Percentiles rank a stretch among this genome's conserved stretches.
Conservation (phyloP, 2,888 invertebrate genomes). For the Hirtodrosophila duncani region DNA sequence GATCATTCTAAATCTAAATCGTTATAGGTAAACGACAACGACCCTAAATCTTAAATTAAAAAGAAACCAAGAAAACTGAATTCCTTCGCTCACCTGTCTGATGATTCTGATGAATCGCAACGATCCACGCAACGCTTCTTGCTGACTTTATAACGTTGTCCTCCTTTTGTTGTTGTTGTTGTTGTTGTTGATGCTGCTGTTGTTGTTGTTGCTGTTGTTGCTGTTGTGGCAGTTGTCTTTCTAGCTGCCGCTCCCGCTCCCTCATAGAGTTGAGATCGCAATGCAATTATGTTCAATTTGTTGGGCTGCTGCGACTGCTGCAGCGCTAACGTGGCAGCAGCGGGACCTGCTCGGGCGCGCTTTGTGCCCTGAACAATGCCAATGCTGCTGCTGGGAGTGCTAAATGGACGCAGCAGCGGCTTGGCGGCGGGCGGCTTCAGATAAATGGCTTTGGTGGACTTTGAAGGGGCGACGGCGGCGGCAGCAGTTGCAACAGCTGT, state of each 20-base stretch:
- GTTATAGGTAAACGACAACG: too few relatives aligned
- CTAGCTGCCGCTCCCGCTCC: conserved; percentile 49
- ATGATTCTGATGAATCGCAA: conserved; percentile 95
- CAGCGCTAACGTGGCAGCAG: neutral
- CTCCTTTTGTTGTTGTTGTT: conserved; percentile 11
- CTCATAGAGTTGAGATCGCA: conserved; percentile 67
- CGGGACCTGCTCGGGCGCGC: too few relatives aligned
- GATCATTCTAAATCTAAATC: too few relatives aligned
- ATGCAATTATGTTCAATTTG: conserved; percentile 58
- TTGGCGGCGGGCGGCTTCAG: conserved; percentile 52
- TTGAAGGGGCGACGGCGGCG: conserved; percentile 4
- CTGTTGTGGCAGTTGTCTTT: conserved; percentile 16
- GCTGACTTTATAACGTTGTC: conserved; percentile 81
- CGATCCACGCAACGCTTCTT: conserved; percentile 93
- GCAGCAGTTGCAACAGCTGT: neutral
- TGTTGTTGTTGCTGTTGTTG: conserved; percentile 14
- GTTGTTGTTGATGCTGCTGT: conserved; percentile 12
- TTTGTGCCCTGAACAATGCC: conserved; percentile 66
- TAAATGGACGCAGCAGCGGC: conserved; percentile 35
- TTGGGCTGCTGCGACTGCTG: conserved; percentile 17
- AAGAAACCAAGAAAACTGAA: neutral
- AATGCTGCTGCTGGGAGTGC: conserved; percentile 49
- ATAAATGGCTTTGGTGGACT: conserved; percentile 36
- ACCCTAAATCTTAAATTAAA: too few relatives aligned
- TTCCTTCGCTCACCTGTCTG: conserved; percentile 87